Conservation (phyloP, 2,888 invertebrate genomes). For the Drosophila macrospina region DNA sequence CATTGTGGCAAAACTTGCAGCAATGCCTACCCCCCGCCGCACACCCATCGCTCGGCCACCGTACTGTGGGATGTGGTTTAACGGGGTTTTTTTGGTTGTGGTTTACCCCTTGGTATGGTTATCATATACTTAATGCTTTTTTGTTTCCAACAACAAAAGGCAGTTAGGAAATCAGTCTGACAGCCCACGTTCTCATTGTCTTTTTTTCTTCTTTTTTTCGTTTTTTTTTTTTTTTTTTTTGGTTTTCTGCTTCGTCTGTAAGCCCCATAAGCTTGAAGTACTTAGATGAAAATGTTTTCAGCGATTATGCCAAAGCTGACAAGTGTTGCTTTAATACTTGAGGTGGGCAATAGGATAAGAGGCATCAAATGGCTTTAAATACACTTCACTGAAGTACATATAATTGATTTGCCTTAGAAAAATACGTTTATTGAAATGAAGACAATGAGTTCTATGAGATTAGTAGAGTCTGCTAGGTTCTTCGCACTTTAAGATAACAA, state of each 20-base stretch:
- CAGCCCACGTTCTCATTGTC: slow-evolving; percentile 48
- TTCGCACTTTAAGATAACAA: too few relatives aligned
- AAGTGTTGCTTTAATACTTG: slow-evolving; percentile 15
- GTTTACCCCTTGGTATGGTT: slow-evolving; percentile 37
- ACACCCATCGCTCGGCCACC: slow-evolving; percentile 17
- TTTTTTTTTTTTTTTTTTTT: slow-evolving; percentile 7
- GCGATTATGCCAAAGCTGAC: slow-evolving; percentile 31
- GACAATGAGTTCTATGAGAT: neutral
- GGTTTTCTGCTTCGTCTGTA: slow-evolving; percentile 11
- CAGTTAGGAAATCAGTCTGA: slow-evolving; percentile 73
- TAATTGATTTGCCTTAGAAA: neutral
- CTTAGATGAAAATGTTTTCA: slow-evolving; percentile 43
- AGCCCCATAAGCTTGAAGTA: slow-evolving; percentile 44
- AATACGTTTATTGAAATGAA: neutral
- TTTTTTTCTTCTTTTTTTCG: slow-evolving; percentile 7
- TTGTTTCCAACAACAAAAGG: slow-evolving; percentile 62
- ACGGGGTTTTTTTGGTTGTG: slow-evolving; percentile 13
- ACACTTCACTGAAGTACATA: neutral
- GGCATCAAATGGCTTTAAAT: slow-evolving; percentile 1
- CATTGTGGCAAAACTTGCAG: slow-evolving; percentile 73
- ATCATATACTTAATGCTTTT: slow-evolving; percentile 72
- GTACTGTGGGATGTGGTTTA: slow-evolving; percentile 3
- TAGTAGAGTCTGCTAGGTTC: neutral
- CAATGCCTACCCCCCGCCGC: slow-evolving; percentile 41
- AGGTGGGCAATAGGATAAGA: neutral